These are phyloP conservation scores for Actinia tenebrosa DNA, from an alignment of 64 coral and sea anemone species.

Conservation along the genomic window DNA sequence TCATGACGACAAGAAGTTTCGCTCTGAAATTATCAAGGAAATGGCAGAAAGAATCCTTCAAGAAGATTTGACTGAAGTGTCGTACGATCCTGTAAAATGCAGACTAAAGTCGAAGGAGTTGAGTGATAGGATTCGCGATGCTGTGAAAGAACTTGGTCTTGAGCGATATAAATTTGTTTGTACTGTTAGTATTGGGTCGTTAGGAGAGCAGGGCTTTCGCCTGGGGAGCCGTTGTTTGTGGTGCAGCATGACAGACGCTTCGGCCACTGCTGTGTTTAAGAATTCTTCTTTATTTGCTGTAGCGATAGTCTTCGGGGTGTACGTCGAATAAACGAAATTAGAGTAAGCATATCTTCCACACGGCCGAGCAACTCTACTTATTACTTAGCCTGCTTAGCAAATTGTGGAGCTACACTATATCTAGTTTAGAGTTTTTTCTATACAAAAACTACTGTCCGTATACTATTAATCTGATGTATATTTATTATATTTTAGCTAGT, in stretches of 20 bases:
- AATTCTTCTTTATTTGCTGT: constrained; percentile 57
- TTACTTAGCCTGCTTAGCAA: too few relatives aligned
- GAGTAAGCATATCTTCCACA: too few relatives aligned
- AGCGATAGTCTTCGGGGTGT: constrained; percentile 37
- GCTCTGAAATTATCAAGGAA: constrained; percentile 15
- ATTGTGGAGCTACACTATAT: too few relatives aligned
- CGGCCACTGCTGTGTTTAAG: constrained; percentile 24
- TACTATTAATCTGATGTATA: too few relatives aligned
- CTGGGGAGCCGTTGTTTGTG: constrained; percentile 50
- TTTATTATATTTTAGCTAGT: too few relatives aligned
- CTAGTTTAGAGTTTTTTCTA: too few relatives aligned
- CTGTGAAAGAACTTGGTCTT: constrained; percentile 35
- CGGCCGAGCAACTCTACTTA: too few relatives aligned
- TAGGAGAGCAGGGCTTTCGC: constrained; percentile 22
- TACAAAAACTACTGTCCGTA: too few relatives aligned
- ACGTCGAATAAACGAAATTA: constrained; percentile 20
- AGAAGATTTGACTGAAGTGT: not conserved
- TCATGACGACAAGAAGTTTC: constrained; percentile 16
- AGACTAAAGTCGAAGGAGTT: constrained; percentile 21
- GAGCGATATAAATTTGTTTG: constrained; percentile 62
- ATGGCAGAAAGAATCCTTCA: constrained; percentile 29
- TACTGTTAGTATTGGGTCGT: constrained; percentile 35
- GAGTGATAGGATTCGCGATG: constrained; percentile 39
- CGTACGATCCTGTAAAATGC: constrained; percentile 10
- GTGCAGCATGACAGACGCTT: constrained; percentile 31